Evolutionary conservation across 2,113 vertebrate species (phyloP).

Genomic region (Isurus oxyrinchus): DNA sequence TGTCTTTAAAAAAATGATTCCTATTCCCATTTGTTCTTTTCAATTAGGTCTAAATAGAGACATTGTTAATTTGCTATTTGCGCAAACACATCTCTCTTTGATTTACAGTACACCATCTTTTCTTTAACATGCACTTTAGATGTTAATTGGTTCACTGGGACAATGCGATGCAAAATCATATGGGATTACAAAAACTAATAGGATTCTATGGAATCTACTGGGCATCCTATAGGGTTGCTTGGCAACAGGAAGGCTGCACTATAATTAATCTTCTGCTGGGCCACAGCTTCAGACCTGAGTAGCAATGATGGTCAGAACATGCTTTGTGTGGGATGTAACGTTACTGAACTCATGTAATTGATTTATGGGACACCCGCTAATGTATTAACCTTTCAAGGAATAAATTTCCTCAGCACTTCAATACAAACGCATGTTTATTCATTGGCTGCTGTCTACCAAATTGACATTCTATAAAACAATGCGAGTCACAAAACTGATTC

Average conservation of each 20-base stretch:
- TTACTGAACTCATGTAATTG: constrained; percentile 23
- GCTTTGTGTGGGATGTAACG: constrained; percentile 11
- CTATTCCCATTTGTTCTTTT: neutral
- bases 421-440: constrained; percentile 22
- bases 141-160: neutral
- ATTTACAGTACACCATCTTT: neutral
- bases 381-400: constrained; percentile 33
- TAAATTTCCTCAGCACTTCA: constrained; percentile 26
- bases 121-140: neutral
- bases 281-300: neutral
- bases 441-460: neutral
- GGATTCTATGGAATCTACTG: neutral
- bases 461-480: constrained; percentile 13
- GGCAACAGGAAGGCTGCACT: constrained; percentile 10
- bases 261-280: neutral
- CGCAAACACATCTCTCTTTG: neutral
- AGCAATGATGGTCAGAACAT: constrained; percentile 9
- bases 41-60: neutral
- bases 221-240: constrained; percentile 22
- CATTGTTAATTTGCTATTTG: neutral
- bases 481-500: neutral
- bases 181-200: neutral
- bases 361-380: constrained; percentile 31
- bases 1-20: neutral
- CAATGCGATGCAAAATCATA: neutral